Conservation (phyloP, 2,113 vertebrate genomes). For the Cyphomyrus discorhynchus region DNA sequence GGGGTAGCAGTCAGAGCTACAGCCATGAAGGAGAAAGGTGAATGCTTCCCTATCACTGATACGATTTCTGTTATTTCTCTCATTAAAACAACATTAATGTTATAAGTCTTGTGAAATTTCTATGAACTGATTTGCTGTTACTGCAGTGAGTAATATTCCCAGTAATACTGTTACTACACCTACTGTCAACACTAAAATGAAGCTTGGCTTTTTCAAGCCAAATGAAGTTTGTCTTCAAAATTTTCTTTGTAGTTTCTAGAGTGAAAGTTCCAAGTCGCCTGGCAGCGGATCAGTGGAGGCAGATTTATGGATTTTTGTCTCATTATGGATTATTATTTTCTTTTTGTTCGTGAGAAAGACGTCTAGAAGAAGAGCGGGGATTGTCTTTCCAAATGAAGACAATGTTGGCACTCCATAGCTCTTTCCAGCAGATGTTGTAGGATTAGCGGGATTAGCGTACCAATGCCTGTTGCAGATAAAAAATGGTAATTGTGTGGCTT, state of each 20-base stretch:
- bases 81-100: not conserved
- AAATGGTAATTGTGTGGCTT: not conserved
- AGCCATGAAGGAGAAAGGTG: not conserved
- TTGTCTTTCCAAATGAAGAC: not conserved
- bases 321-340: constrained; percentile 5
- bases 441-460: not conserved
- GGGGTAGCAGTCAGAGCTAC: not conserved
- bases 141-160: not conserved
- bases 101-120: not conserved
- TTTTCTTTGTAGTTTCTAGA: not conserved
- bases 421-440: not conserved
- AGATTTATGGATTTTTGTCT: not conserved
- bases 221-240: not conserved
- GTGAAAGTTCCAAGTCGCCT: not conserved
- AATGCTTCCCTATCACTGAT: not conserved
- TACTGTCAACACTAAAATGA: not conserved
- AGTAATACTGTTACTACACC: not conserved
- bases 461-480: constrained; percentile 2
- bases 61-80: not conserved
- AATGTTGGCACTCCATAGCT: not conserved
- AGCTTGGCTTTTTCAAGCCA: not conserved
- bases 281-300: not conserved
- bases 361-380: not conserved
- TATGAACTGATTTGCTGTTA: not conserved
- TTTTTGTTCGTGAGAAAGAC: not conserved